A percentile compares a stretch with the other conserved stretches of the same genome.
phyloP scores from a whole-genome alignment of 2,113 vertebrate species.

The Guaruba guarouba region DNA sequence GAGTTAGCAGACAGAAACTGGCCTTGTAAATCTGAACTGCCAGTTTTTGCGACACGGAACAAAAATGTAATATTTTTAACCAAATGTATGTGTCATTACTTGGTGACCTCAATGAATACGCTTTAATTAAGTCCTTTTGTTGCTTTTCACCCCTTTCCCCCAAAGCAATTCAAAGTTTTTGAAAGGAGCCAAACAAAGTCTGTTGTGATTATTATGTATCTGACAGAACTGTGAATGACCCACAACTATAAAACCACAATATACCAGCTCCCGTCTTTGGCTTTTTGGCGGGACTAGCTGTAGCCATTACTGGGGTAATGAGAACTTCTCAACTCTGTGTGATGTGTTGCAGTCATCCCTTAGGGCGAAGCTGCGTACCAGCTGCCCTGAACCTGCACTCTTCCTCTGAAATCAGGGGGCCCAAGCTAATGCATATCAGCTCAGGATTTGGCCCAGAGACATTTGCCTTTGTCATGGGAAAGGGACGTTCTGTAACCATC shows the following conservation, averaged over 20 bases:
- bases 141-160: conserved; percentile 28
- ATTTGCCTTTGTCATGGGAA: conserved; percentile 8
- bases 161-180: conserved; percentile 38
- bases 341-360: not conserved
- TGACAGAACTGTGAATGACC: conserved; percentile 54
- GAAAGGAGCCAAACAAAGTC: conserved; percentile 37
- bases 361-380: not conserved
- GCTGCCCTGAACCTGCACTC: not conserved
- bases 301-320: not conserved
- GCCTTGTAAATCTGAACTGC: conserved; percentile 31
- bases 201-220: conserved; percentile 23
- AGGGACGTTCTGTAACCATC: not conserved
- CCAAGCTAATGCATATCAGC: not conserved
- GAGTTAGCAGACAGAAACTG: not conserved
- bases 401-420: not conserved
- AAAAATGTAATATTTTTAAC: conserved; percentile 60
- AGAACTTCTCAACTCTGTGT: not conserved
- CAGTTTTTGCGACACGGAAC: conserved; percentile 50
- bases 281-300: not conserved
- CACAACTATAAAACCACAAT: conserved; percentile 27
- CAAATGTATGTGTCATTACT: conserved; percentile 52
- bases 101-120: conserved; percentile 24
- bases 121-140: conserved; percentile 66
- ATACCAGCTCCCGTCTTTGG: conserved; percentile 19
- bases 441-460: conserved; percentile 6